Evolutionary conservation across 2,888 invertebrate species (phyloP), one percentile per base, ranked within the genome.

Genomic region (Drosophila merina): DNA sequence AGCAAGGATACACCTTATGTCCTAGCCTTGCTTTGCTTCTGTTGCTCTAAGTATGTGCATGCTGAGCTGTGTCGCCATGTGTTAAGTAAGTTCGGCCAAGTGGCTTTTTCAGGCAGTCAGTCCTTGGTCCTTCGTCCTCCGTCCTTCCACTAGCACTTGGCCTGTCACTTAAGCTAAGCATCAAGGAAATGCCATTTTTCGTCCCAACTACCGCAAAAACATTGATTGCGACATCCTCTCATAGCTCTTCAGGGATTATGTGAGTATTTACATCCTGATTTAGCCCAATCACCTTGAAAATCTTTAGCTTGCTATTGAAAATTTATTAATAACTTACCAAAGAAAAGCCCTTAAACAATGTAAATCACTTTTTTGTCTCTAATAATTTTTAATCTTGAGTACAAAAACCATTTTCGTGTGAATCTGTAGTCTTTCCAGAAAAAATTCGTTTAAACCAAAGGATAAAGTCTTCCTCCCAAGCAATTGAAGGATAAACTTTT

Each of bases 81-180:
- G 64, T 67, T 64, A 68, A 64, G 64, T 64, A 67, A 64, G 63
- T 67, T 64, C 67, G 67, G 30, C 44, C 63, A 63, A 66, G 63
- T 67, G 55, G 30, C 54, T 36, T 38, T 63, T 30, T 36, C 66
- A 36, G 67, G 30, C 44, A 66, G 44, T 9, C 38, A 8, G 42
- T 7, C 14, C 20, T 20, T 8, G 9, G 44, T n/a, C 40, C 49
- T 44, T 28, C 28, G n/a, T 36, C 36, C 36, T 4, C 0, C 36
- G n/a, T 4, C 0, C 36, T 12, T 12, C 9, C 44, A 7, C 28
- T 25, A 44, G 25, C 63, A 52, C 63, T 64, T 55, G 68, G 56
- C 30, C 45, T 64, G 64, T 64, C 64, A 64, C 45, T 64, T 55
- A 55, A 26, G 68, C 68, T 47, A 45, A 68, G 38, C 68, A 55